Percentiles rank a stretch among this genome's conserved stretches.
Conservation (phyloP, 1,140 invertebrate species). For the Ericerus pela region DNA sequence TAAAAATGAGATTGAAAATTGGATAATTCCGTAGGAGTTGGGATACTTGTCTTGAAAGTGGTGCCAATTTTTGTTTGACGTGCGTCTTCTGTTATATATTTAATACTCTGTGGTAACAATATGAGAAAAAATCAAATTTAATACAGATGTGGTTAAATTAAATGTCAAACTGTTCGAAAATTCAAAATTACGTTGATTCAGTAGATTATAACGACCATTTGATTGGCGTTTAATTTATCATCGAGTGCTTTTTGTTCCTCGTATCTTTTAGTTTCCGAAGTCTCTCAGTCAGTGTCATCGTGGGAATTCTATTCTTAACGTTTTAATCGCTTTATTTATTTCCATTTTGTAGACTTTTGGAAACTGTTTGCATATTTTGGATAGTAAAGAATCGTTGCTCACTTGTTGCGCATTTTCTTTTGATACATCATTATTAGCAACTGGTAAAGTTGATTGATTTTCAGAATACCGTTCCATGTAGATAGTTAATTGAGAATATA, state of each 20-base stretch:
- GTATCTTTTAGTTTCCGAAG: neutral
- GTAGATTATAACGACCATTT: neutral
- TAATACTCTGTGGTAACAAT: no score
- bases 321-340: neutral
- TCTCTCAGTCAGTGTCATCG: neutral
- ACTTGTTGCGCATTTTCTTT: conserved; percentile 39
- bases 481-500: neutral
- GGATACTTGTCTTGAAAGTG: no score
- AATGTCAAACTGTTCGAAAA: conserved; percentile 4
- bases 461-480: neutral
- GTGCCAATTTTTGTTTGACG: no score
- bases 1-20: no score
- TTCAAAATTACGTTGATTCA: neutral
- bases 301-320: neutral
- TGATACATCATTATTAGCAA: conserved; percentile 36
- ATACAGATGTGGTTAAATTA: conserved; percentile 34
- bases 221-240: neutral
- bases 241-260: neutral
- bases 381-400: conserved; percentile 38
- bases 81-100: no score
- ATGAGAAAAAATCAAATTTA: no score
- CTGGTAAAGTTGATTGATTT: conserved; percentile 30
- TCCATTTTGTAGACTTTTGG: conserved; percentile 35
- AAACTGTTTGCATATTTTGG: conserved; percentile 39
- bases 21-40: no score